Percentiles rank a stretch among this genome's conserved stretches.
Evolutionary conservation across 30 jellyfish, hydroid and myxozoan species (phyloP).

Genomic region (Turritopsis dohrnii): DNA sequence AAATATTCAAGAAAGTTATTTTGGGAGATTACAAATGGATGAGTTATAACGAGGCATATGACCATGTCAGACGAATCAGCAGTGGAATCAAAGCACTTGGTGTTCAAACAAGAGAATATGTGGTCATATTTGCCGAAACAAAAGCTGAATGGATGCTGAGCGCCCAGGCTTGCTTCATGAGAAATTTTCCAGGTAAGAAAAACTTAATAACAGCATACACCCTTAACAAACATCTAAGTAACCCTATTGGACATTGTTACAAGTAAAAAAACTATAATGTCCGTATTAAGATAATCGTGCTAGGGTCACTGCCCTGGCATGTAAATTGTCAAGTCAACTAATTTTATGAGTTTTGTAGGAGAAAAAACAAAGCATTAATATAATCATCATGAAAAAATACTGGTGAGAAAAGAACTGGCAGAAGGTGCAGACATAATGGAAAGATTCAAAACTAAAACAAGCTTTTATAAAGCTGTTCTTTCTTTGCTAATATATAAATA

Average conservation of each 20-base stretch:
- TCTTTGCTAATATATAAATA: too few relatives aligned
- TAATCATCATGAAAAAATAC: too few relatives aligned
- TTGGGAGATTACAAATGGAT: slow-evolving; percentile 91
- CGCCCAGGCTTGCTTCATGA: slow-evolving; percentile 89
- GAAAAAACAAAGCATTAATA: too few relatives aligned
- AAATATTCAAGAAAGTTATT: slow-evolving; percentile 77
- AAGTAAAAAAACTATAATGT: not conserved
- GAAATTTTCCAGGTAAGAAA: slow-evolving; percentile 72
- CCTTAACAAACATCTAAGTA: too few relatives aligned
- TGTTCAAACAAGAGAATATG: slow-evolving; percentile 49
- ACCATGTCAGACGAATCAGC: slow-evolving; percentile 51
- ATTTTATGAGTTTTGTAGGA: too few relatives aligned
- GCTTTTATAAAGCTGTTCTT: too few relatives aligned
- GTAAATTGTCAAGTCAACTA: too few relatives aligned
- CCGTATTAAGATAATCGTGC: not conserved
- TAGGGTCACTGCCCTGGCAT: too few relatives aligned
- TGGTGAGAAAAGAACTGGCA: too few relatives aligned
- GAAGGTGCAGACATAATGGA: too few relatives aligned
- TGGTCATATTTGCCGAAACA: slow-evolving; percentile 87
- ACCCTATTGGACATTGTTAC: not conserved
- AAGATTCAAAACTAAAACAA: too few relatives aligned
- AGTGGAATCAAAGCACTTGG: slow-evolving; percentile 84
- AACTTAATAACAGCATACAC: too few relatives aligned
- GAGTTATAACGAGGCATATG: slow-evolving; percentile 55
- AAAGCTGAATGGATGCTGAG: slow-evolving; percentile 91